Conservation (phyloP, 2,888 invertebrate genomes). For the Labia minor region DNA sequence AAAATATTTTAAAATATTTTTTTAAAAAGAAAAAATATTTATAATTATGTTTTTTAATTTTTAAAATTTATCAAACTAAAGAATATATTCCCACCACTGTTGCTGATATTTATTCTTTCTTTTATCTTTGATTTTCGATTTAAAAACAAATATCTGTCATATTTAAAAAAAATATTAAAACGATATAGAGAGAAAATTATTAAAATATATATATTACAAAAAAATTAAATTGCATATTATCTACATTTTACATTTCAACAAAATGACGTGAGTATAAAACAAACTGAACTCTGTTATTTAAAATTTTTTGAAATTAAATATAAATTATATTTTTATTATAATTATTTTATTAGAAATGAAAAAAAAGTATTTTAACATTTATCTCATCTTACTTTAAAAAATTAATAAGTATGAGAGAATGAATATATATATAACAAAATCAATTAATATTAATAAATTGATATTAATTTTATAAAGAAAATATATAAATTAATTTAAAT, state of each 20-base stretch:
- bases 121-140: not conserved
- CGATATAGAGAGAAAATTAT: not conserved
- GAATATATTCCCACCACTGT: not conserved
- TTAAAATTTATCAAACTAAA: not conserved
- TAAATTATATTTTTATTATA: no score
- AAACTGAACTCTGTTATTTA: not conserved
- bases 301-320: no score
- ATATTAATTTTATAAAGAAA: no score
- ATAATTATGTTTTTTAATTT: not conserved
- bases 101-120: not conserved
- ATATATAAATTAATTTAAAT: not conserved
- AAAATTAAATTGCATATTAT: no score
- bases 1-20: not conserved
- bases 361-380: no score
- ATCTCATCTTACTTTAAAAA: no score
- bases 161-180: not conserved
- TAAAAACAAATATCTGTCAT: not conserved
- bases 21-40: not conserved
- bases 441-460: no score
- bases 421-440: no score
- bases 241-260: not conserved
- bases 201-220: not conserved
- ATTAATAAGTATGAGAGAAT: no score
- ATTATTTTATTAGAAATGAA: no score
- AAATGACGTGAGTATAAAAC: slow-evolving; percentile 3